Conservation (phyloP, 2,113 vertebrate genomes). For the Corvus hawaiiensis region DNA sequence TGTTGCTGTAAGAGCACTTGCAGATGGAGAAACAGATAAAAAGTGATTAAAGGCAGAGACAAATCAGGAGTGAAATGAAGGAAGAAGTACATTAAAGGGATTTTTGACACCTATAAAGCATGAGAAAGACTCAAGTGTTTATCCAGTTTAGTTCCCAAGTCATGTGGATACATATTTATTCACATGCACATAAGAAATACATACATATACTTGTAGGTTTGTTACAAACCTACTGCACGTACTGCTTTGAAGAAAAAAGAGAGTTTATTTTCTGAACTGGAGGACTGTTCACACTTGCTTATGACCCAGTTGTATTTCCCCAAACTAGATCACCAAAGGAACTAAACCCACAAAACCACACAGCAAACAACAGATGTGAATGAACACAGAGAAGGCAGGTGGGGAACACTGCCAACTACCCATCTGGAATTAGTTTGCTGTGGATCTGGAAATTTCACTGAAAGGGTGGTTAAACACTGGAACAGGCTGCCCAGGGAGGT, state of each 20-base stretch:
- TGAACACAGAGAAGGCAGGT: background rate
- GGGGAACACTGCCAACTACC: background rate
- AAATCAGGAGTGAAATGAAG: background rate
- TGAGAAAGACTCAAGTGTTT: background rate
- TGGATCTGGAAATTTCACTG: background rate
- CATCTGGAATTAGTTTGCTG: background rate
- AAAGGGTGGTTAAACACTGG: background rate
- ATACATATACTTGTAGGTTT: background rate
- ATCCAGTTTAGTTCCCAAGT: background rate
- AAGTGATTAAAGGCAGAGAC: background rate
- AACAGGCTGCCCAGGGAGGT: background rate
- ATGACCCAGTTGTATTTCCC: background rate
- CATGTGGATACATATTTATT: background rate
- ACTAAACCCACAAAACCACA: background rate
- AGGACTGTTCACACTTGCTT: background rate
- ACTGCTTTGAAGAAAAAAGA: background rate
- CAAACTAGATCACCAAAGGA: background rate
- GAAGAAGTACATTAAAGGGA: background rate
- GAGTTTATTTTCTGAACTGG: background rate
- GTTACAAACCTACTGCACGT: background rate
- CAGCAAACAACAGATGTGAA: background rate
- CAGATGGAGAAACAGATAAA: constrained; percentile 17
- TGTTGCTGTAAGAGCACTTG: background rate
- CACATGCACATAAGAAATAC: background rate
- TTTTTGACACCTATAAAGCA: background rate